Base-by-base conservation (phyloP, 2,113 vertebrate genomes). In the Urocynchramus pylzowi region DNA sequence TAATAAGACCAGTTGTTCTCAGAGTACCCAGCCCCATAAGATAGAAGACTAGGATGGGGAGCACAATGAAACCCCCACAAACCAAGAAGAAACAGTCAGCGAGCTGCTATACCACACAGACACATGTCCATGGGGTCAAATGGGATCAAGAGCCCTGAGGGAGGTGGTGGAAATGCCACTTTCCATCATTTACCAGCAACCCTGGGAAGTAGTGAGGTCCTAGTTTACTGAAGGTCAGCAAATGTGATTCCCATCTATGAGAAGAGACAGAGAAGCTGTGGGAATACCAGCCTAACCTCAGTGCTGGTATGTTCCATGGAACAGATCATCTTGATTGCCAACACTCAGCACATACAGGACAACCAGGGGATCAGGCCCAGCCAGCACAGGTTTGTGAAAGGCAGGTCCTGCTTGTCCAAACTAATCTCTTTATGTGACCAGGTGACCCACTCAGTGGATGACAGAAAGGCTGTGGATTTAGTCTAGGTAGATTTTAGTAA, bases 61-160 rank as follows among this genome's bases (percentile, higher is more conserved):
- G 5, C 49, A 52, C 13, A 69, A 81, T 16, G 4, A 54, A 71
- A 79, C 10, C 41, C 50, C 23, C 23, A 53, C 20, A 90, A 77
- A 54, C 31, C 23, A 54, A 49, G 27, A 13, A 47, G 39, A 86
- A 59, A 60, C 3, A 21, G 26, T 18, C 42, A 74, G 37, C 0
- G 0, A 90, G 42, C n/a, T 76, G 49, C 56, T 64, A 37, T 4
- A 47, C 69, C n/a, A 49, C 31, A 41, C 2, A 22, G 13, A 75
- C 15, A 41, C 0, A 0, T 10, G 24, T 44, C 52, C 1, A 0
- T 8, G 31, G 14, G 24, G 5, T 23, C 30, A 47, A 50, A 81
- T 4, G 21, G 6, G 35, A 73, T 61, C 24, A 39, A 65, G 31
- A 15, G 24, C 21, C 26, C 31, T 21, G 39, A 70, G 10, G 18